Evolutionary conservation across 1,140 invertebrate species (phyloP).

Genomic region (Drosophila ironensis): DNA sequence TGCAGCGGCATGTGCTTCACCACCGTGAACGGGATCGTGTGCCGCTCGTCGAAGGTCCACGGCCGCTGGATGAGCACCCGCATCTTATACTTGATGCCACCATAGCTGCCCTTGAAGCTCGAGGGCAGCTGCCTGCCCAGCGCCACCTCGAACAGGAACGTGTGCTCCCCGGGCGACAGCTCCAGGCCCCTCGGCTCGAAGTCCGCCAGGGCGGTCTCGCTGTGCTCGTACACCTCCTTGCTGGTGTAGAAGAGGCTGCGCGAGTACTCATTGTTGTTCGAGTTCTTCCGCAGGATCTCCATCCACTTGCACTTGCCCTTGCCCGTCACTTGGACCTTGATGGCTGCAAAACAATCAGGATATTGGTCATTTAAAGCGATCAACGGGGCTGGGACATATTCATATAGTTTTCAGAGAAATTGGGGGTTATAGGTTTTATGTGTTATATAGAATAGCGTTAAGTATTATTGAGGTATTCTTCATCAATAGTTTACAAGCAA

Average conservation of each 20-base stretch:
- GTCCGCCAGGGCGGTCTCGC: slow-evolving; percentile 60
- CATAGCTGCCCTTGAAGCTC: slow-evolving; percentile 72
- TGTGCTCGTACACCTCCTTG: slow-evolving; percentile 77
- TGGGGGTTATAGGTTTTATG: too few relatives aligned
- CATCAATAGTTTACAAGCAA: too few relatives aligned
- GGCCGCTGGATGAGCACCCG: slow-evolving; percentile 73
- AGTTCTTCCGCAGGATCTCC: slow-evolving; percentile 75
- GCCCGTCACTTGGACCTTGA: slow-evolving; percentile 78
- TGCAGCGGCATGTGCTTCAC: slow-evolving; percentile 69
- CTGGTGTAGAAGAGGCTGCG: slow-evolving; percentile 74
- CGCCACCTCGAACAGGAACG: slow-evolving; percentile 65
- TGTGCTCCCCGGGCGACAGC: slow-evolving; percentile 67
- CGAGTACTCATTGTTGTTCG: slow-evolving; percentile 69
- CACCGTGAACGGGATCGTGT: slow-evolving; percentile 70
- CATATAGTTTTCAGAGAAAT: too few relatives aligned
- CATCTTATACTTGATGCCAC: slow-evolving; percentile 80
- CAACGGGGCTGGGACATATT: too few relatives aligned
- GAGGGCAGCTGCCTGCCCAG: slow-evolving; percentile 65
- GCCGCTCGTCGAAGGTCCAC: slow-evolving; percentile 77
- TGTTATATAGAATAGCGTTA: too few relatives aligned
- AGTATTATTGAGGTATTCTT: too few relatives aligned
- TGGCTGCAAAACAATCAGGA: slow-evolving; percentile 39
- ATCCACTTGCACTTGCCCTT: slow-evolving; percentile 81
- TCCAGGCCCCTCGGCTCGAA: slow-evolving; percentile 73
- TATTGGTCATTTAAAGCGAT: not conserved